Base-by-base conservation (phyloP, 2,888 invertebrate species). In the Chloromyia formosa region DNA sequence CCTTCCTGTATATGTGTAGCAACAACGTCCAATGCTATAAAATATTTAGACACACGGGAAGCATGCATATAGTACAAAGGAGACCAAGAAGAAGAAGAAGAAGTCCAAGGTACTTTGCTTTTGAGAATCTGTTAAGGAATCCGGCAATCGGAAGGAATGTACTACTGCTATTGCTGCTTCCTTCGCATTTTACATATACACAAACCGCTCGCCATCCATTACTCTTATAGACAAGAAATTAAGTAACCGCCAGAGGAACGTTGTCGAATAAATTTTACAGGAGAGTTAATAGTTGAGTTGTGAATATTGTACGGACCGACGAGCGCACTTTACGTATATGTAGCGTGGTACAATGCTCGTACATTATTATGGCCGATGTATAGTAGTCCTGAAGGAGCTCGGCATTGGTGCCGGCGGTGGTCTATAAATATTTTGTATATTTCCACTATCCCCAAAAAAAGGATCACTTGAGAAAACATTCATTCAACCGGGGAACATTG, bases 231-330 rank as follows among this genome's bases (percentile, higher is more conserved):
- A 56, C 71, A 56, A 71, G 42, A 56, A 71, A 71, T 71, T 71
- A 71, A 71, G 71, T 56, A 71, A 71, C 71, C 56, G 71, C 56
- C 56, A 71, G 49, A 35, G 49, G 22, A 49, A 35, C 66, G 66
- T 20, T 71, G 5, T 56, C 42, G 49, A 42, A 71, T 71, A 71
- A 71, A 71, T 71, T 71, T 71, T 40, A 71, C 71, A 71, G 40
- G 71, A 71, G 56, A 71, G 71, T 71, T 71, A 71, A 56, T 71
- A 71, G 66, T 66, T 45, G 66, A 66, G 66, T 23, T 66, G 45
- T 62, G 40, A 40, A 62, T 61, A 16, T 61, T 27, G 60, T 61
- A 61, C 27, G 27, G 27, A 35, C 27, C 27, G 27, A 4, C 27
- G 27, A 35, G 27, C 27, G 27, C 27, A 35, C 27, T 35, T 35